Base-by-base conservation (phyloP, 2,888 invertebrate species). In the Ectropis crepuscularia region DNA sequence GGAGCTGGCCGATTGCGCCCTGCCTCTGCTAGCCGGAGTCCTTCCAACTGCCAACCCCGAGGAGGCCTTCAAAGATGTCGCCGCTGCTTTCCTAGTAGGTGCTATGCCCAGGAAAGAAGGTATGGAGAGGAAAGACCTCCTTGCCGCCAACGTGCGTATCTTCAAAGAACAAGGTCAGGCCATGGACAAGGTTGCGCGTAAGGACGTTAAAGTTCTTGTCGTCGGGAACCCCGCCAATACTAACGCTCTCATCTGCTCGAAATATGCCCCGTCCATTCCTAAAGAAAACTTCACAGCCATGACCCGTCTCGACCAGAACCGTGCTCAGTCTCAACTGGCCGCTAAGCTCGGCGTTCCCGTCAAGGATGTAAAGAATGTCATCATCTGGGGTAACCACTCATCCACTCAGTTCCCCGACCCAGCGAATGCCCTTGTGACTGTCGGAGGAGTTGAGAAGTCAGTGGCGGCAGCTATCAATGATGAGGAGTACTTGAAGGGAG, bases 181-280 rank as follows among this genome's bases (percentile, higher is more conserved):
- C 6, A 88, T 99, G 45, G 97, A 99, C 81, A 95, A 97, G 83
- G 94, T 95, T 83, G 98, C 99, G 41, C 97, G 96, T 76, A 99
- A 99, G 82, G 96, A 96, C 83, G 97, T 99, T 48, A 99, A 99
- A 93, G 98, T 95, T 5, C 94, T 99, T 49, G 99, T 99, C 43
- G 99, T 99, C 74, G 99, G 99, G 47, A 99, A 99, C 89, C 99
- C 99, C 55, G 99, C 99, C 12, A 99, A 99, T 87, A 99, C 99
- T 5, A 99, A 99, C 91, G 99, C 99, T 9, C 92, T 98, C 54
- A 98, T 99, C 74, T 98, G 98, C 86, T 96, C 98, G 9, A 97
- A 98, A 82, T 99, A 98, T 84, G 98, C 98, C 37, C 98, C 99
- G 10, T 97, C 98, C 28, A 99, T 99, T 81, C 99, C 99, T 12